Evolutionary conservation across 1,140 invertebrate genomes (phyloP), one percentile per base, ranked within the genome.

Genomic region (Antheraea pernyi): DNA sequence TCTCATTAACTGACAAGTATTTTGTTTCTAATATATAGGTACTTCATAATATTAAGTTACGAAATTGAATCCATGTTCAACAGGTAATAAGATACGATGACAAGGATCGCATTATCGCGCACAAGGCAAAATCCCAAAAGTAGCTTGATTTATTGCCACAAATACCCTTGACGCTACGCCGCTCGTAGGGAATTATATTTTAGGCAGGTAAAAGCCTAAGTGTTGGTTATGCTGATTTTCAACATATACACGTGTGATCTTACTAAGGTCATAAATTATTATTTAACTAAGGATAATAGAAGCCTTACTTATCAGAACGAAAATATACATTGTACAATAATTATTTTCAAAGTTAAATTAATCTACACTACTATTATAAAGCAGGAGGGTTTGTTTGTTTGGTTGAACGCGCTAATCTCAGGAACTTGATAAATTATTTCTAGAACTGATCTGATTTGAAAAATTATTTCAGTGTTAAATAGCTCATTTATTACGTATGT

Each of bases 31-130:
- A 53, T 53, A 53, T 42, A 42, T 53, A 53, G 16, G 46, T 53
- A 53, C 46, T 13, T 53, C 46, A 53, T 53, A 53, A 53, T 11
- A 13, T 53, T 53, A 16, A 53, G 46, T 69, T 67, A 74, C 69
- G 67, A 71, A 76, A 74, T 72, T 71, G 74, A 66, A 69, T 69
- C 71, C 70, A 42, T 76, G 71, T 75, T 79, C 76, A 81, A 79
- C 80, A 79, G 78, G 80, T 79, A 81, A 81, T 81, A 79, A 79
- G 72, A 78, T 75, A 77, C 72, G 75, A 78, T 78, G 75, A 79
- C 78, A 79, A 76, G 73, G 75, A 79, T 79, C 74, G 64, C 65
- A 74, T 81, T 81, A 81, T 79, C 46, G 46, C 46, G 46, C 46
- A 53, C 46, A 53, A 53, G 59, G 71, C 69, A 75, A 70, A 75